phyloP scores from a whole-genome alignment of 2,797 vertebrate species.

The Mus caroli region DNA sequence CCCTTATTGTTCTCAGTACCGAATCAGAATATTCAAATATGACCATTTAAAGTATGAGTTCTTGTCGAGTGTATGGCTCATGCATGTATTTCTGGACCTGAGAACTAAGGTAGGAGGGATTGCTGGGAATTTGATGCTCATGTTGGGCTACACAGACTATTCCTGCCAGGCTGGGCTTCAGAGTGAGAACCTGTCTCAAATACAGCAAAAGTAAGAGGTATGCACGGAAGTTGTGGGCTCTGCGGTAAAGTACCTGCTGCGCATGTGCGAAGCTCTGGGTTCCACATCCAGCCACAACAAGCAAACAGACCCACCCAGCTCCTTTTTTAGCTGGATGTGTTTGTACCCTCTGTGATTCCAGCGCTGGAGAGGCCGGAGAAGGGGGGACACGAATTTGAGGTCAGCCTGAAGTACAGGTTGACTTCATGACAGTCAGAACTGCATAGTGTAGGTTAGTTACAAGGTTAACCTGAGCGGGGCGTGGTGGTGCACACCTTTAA shows the following conservation, averaged over 20 bases:
- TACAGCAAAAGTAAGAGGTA: background rate
- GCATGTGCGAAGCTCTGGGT: background rate
- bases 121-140: background rate
- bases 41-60: background rate
- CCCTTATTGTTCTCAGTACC: background rate
- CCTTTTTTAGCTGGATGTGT: background rate
- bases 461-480: background rate
- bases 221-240: background rate
- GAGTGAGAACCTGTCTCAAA: background rate
- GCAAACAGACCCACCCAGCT: too few species aligned
- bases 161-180: background rate
- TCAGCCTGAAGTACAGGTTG: background rate
- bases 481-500: too few species aligned
- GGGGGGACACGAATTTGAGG: background rate
- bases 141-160: background rate
- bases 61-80: background rate
- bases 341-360: too few species aligned
- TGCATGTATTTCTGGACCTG: background rate
- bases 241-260: too few species aligned
- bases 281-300: too few species aligned
- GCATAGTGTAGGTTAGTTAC: background rate
- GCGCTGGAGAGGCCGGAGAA: background rate
- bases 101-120: background rate
- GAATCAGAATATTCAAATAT: background rate
- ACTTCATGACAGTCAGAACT: background rate